Percentiles rank a stretch among this genome's conserved stretches.
Evolutionary conservation across 2,888 invertebrate genomes (phyloP).

Genomic region (Theretra japonica): DNA sequence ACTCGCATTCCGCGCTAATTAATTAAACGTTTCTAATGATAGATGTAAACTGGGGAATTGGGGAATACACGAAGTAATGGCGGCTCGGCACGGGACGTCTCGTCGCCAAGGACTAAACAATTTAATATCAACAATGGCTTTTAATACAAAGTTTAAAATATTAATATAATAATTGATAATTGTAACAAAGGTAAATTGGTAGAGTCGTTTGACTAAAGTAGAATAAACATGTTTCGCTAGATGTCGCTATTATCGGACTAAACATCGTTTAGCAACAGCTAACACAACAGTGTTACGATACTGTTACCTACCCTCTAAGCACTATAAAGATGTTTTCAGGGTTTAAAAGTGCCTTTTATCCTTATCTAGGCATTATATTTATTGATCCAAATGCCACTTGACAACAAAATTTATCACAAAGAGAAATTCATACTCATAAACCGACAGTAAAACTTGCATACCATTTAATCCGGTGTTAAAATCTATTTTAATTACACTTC

Average conservation of each 20-base stretch:
- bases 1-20: background rate
- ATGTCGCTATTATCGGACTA: too few relatives aligned
- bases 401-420: background rate
- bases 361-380: too few relatives aligned
- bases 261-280: too few relatives aligned
- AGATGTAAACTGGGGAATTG: conserved; percentile 10
- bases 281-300: too few relatives aligned
- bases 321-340: too few relatives aligned
- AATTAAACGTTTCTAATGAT: conserved; percentile 17
- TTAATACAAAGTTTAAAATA: background rate
- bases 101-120: background rate
- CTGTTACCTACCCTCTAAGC: too few relatives aligned
- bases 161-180: too few relatives aligned
- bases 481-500: conserved; percentile 3
- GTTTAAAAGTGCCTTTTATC: too few relatives aligned
- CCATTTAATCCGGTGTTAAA: background rate
- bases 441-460: background rate
- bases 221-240: too few relatives aligned
- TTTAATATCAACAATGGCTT: conserved; percentile 9
- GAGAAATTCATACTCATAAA: background rate
- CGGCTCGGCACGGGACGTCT: conserved; percentile 23
- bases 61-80: conserved; percentile 7
- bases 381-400: too few relatives aligned
- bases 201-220: too few relatives aligned
- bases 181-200: too few relatives aligned